These are phyloP conservation scores for Trematocara variabile DNA, from an alignment of 2,113 vertebrate genomes.

Conservation along the genomic window DNA sequence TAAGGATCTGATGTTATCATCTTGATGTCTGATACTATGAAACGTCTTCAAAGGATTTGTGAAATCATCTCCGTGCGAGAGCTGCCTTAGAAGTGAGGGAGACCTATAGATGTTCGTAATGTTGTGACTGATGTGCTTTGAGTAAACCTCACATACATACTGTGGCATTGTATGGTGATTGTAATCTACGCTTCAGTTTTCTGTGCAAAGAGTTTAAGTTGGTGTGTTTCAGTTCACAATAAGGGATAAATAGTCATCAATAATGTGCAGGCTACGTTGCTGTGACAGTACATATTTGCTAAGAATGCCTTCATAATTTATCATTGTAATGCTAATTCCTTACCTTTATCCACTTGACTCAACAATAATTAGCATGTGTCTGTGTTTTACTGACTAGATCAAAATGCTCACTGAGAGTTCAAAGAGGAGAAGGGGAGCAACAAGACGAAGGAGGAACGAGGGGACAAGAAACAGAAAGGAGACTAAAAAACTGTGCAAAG, in stretches of 20 bases:
- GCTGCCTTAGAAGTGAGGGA: background rate
- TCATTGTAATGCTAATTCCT: background rate
- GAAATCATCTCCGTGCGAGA: background rate
- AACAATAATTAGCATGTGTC: background rate
- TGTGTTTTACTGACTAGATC: background rate
- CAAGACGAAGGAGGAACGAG: background rate
- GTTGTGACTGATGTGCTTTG: background rate
- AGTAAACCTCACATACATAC: background rate
- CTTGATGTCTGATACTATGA: background rate
- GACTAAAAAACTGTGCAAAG: constrained; percentile 32
- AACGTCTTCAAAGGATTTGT: background rate
- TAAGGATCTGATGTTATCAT: background rate
- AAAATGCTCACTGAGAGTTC: background rate
- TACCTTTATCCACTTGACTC: background rate
- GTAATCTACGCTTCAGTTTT: background rate
- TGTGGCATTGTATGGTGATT: background rate
- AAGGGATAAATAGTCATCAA: background rate
- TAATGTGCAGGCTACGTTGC: background rate
- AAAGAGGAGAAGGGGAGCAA: background rate
- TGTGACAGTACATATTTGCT: background rate
- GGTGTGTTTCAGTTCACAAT: background rate
- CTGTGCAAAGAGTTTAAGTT: background rate
- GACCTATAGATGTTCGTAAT: background rate
- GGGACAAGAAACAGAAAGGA: background rate
- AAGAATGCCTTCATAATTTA: background rate